phyloP scores from a whole-genome alignment of 2,797 vertebrate species.

The Platalea minor region DNA sequence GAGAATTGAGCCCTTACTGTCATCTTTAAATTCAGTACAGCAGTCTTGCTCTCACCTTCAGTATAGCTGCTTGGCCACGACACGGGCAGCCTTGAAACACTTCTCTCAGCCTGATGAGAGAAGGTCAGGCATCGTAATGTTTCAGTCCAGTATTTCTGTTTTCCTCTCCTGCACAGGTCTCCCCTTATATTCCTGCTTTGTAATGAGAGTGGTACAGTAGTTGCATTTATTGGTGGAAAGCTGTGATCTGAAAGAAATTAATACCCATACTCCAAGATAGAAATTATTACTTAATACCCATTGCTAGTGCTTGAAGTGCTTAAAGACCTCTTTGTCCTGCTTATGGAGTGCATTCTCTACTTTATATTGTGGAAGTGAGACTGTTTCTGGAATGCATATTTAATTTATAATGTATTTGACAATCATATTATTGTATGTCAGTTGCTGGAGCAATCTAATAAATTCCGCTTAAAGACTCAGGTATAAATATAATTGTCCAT shows the following conservation, averaged over 20 bases:
- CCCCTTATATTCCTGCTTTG: neutral
- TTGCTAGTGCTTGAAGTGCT: neutral
- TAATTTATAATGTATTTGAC: neutral
- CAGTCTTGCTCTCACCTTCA: neutral
- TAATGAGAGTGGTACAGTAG: neutral
- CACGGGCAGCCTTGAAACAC: neutral
- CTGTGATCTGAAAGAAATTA: neutral
- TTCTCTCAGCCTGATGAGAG: neutral
- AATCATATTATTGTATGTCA: neutral
- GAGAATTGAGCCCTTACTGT: neutral
- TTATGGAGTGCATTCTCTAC: neutral
- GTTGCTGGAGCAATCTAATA: neutral
- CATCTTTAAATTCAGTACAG: neutral
- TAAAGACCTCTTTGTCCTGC: neutral
- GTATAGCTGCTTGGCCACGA: accelerated
- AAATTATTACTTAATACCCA: neutral
- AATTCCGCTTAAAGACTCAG: neutral
- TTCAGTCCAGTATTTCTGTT: neutral
- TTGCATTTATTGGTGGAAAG: neutral
- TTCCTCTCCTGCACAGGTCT: neutral
- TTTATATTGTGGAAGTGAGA: neutral
- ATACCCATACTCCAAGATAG: neutral
- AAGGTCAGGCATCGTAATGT: accelerated
- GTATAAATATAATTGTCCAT: neutral
- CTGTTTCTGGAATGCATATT: neutral